Evolutionary conservation across 2,888 invertebrate species (phyloP).

Genomic region (Lordiphosa fenestrarum): DNA sequence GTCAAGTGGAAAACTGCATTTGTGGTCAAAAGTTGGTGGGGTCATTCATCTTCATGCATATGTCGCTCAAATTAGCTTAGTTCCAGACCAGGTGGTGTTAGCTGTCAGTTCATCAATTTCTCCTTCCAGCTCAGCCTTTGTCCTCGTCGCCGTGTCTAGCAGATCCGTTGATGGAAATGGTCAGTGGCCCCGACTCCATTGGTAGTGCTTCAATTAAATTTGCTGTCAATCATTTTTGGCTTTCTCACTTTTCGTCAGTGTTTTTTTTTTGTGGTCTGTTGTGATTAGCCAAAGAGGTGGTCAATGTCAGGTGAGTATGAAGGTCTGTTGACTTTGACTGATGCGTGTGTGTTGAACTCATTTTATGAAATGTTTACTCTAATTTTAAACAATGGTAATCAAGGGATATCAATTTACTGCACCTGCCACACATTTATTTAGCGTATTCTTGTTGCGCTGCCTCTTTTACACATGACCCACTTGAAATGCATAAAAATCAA

Average conservation of each 20-base stretch:
- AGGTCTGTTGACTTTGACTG: constrained; percentile 18
- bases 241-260: constrained; percentile 19
- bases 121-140: background rate
- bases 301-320: constrained; percentile 11
- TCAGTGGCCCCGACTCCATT: constrained; percentile 17
- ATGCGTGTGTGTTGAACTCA: background rate
- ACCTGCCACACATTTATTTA: constrained; percentile 10
- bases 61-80: constrained; percentile 13
- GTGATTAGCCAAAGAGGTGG: constrained; percentile 45
- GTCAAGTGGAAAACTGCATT: constrained; percentile 12
- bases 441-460: background rate
- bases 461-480: constrained; percentile 49
- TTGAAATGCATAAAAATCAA: constrained; percentile 61
- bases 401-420: background rate
- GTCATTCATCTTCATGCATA: constrained; percentile 58
- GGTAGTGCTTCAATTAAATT: constrained; percentile 67
- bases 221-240: constrained; percentile 58
- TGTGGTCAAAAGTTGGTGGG: constrained; percentile 43
- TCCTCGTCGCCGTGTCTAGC: background rate
- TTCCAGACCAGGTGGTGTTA: constrained; percentile 32
- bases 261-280: constrained; percentile 40
- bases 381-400: no score
- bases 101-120: constrained; percentile 48
- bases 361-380: no score
- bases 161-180: background rate